Evolutionary conservation across 2,113 vertebrate genomes (phyloP), one percentile per base, ranked within the genome.

Genomic region (Sorex araneus): DNA sequence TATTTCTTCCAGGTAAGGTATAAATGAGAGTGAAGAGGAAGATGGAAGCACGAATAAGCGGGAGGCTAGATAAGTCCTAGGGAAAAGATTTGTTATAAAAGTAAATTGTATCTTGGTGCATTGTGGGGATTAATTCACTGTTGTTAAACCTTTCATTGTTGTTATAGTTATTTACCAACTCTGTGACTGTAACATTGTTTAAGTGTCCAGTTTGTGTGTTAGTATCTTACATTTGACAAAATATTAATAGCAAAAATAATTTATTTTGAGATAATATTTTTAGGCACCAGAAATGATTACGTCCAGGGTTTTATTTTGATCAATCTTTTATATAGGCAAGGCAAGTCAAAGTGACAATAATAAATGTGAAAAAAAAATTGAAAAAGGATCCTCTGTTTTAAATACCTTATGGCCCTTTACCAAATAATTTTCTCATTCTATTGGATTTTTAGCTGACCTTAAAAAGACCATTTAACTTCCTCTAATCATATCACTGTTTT

Each of bases 341-440:
- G 50, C 19, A 63, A 90, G 27, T 84, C 57, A 84, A 93, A 91
- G 69, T 81, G 89, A 86, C 47, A 84, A 54, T 54, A 90, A 60
- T 78, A 75, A 71, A 90, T 76, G 19, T 27, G 36, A 73, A 87
- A 25, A 75, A 5, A 23, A 78, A 40, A 36, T 91, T 84, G 87
- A 95, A 83, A 91, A 94, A 93, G 13, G 30, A 63, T 66, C 50
- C 63, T 88, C 30, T 30, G 34, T 94, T 90, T 94, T 90, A 90
- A 87, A 47, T 36, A 75, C 47, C 78, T 45, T 32, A 77, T 82
- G 16, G 40, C 87, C 12, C 40, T 90, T 88, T 92, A 80, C 12
- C 71, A 88, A 87, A 88, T 57, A 73, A 84, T 54, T 81, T 95
- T 91, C 50, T 91, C 71, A 54, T 36, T 25, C 74, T 27, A 54